Evolutionary conservation across 2,888 invertebrate species (phyloP).

Genomic region (Allolobophora icterica): DNA sequence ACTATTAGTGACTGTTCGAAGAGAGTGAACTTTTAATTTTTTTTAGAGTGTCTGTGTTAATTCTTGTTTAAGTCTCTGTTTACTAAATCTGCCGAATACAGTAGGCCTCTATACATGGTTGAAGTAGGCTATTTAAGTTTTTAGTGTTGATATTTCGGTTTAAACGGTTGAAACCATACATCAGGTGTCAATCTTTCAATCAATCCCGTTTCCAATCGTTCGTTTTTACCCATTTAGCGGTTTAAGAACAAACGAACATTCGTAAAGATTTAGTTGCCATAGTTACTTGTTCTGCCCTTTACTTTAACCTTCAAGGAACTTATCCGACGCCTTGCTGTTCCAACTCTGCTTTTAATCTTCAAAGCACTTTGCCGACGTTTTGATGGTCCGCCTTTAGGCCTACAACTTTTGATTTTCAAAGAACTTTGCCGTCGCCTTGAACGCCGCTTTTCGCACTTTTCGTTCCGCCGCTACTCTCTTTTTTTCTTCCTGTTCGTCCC

Average conservation of each 20-base stretch:
- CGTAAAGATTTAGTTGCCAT: not conserved
- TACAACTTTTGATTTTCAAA: not conserved
- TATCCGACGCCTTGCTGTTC: not conserved
- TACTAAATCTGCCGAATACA: not conserved
- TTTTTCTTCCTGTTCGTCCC: conserved; percentile 87
- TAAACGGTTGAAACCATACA: not conserved
- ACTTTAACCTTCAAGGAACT: not conserved
- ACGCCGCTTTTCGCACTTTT: conserved; percentile 79
- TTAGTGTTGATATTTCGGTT: not conserved
- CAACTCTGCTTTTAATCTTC: no score
- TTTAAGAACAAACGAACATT: no score
- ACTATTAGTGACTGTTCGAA: not conserved
- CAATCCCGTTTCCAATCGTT: no score
- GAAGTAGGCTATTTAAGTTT: not conserved
- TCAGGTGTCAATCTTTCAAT: not conserved
- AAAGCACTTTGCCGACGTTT: not conserved
- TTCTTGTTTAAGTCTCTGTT: not conserved
- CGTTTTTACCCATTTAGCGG: no score
- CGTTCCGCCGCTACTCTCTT: conserved; percentile 83
- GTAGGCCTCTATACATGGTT: not conserved
- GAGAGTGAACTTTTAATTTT: not conserved
- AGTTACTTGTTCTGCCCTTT: not conserved
- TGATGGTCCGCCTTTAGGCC: not conserved
- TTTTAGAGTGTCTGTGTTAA: not conserved
- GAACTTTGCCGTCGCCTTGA: conserved; percentile 80